Evolutionary conservation across 2,113 vertebrate species (phyloP), one percentile per base, ranked within the genome.

Genomic region (Neodontobutis hainanensis): DNA sequence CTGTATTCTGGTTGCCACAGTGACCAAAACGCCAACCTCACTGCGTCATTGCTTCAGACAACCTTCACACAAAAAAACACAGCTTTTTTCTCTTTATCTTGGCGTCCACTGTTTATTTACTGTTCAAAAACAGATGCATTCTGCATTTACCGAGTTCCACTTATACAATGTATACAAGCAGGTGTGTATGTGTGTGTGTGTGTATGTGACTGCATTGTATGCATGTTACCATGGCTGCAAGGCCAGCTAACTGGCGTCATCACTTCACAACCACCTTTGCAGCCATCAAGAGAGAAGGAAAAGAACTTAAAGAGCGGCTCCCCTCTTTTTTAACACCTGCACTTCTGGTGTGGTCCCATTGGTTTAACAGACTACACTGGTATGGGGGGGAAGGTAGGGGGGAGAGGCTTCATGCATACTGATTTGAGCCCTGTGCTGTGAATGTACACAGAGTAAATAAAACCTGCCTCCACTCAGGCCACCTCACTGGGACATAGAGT

Each of bases 11-110:
- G 87, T 92, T 88, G 71, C 88, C 85, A 87, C 79, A 82, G 90
- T 82, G 80, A 90, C 91, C 66, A 6, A 88, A 92, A 91, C 83
- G 72, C 86, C 86, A 84, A 84, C 87, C 83, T 90, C 75, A 87
- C 81, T 85, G 82, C 85, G 75, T 90, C 87, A 88, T 36, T 58
- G 76, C 83, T 70, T 85, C 65, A 77, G 73, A 85, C 79, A 87
- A 82, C 84, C 82, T 88, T 87, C 81, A 80, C 57, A 73, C 56
- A 65, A 52, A 85, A 77, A 78, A 68, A 32, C 80, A 56, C 6
- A 34, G 49, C 73, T 42, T 59, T 55, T 61, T 66, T 46, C 62
- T 79, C 72, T 40, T 75, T 74, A 60, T 85, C 77, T 61, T 81
- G 79, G 36, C 46, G 42, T 61, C 56, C 63, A 65, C 82, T 78